Percentiles rank a stretch among this genome's conserved stretches.
Conservation (phyloP, 2,888 invertebrate genomes). For the Napeogenes inachia region DNA sequence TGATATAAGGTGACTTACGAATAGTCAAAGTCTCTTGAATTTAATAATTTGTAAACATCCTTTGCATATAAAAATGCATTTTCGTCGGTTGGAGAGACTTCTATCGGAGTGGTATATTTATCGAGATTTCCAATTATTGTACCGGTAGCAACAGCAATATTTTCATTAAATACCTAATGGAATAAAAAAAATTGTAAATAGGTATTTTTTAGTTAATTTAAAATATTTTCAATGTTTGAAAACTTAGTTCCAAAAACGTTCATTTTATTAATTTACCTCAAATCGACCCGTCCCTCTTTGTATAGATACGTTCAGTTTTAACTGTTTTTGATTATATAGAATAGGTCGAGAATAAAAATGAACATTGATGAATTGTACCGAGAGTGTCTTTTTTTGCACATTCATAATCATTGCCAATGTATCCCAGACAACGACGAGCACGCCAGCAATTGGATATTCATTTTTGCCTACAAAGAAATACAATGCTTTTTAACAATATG, state of each 20-base stretch:
- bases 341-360: constrained; percentile 79
- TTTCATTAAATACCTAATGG: constrained; percentile 7
- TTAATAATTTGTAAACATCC: constrained; percentile 44
- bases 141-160: constrained; percentile 13
- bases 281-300: constrained; percentile 79
- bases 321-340: constrained; percentile 62
- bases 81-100: not conserved
- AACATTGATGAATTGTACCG: constrained; percentile 82
- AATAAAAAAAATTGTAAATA: not conserved
- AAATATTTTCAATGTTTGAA: no score
- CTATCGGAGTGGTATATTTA: not conserved
- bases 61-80: constrained; percentile 29
- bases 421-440: constrained; percentile 83
- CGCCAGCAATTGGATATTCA: constrained; percentile 86
- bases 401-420: constrained; percentile 79
- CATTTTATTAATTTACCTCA: constrained; percentile 53
- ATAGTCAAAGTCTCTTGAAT: constrained; percentile 42
- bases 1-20: constrained; percentile 36
- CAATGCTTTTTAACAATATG: not conserved
- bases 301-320: constrained; percentile 75
- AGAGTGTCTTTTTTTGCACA: constrained; percentile 78
- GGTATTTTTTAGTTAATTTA: no score
- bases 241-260: no score
- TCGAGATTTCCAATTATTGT: constrained; percentile 1
- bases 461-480: constrained; percentile 69